phyloP scores from a whole-genome alignment of 2,888 invertebrate genomes.

The Caenorhabditis sinica region DNA sequence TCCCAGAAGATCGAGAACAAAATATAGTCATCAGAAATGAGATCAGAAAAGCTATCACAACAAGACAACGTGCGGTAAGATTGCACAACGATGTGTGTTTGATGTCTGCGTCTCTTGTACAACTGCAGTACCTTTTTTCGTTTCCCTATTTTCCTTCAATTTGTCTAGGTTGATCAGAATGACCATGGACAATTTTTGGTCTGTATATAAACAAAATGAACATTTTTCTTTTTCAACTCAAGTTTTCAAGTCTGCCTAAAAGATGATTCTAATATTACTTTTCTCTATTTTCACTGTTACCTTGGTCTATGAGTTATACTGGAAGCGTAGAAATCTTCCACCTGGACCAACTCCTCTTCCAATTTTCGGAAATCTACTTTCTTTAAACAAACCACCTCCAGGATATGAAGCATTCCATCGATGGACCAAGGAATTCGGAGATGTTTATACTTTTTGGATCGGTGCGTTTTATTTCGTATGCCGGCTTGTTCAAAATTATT shows the following conservation, averaged over 20 bases:
- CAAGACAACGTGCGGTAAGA: too few species aligned
- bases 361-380: slow-evolving; percentile 15
- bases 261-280: slow-evolving; percentile 17
- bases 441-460: slow-evolving; percentile 37
- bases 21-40: too few species aligned
- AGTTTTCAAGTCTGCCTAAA: neutral
- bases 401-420: slow-evolving; percentile 24
- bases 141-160: too few species aligned
- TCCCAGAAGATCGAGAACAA: too few species aligned
- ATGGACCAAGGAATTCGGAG: slow-evolving; percentile 24
- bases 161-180: too few species aligned
- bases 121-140: too few species aligned
- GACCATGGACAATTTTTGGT: too few species aligned
- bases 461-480: slow-evolving; percentile 1
- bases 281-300: neutral
- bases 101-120: too few species aligned
- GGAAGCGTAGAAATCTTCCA: slow-evolving; percentile 31
- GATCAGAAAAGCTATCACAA: too few species aligned
- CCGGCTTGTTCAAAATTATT: neutral
- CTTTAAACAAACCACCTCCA: slow-evolving; percentile 4
- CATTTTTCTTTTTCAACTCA: neutral
- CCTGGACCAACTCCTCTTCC: slow-evolving; percentile 29
- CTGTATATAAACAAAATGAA: too few species aligned
- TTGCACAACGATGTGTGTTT: too few species aligned
- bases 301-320: slow-evolving; percentile 13